These are phyloP conservation scores for Odontothrips loti DNA, from an alignment of 2,888 invertebrate species.

Conservation along the genomic window DNA sequence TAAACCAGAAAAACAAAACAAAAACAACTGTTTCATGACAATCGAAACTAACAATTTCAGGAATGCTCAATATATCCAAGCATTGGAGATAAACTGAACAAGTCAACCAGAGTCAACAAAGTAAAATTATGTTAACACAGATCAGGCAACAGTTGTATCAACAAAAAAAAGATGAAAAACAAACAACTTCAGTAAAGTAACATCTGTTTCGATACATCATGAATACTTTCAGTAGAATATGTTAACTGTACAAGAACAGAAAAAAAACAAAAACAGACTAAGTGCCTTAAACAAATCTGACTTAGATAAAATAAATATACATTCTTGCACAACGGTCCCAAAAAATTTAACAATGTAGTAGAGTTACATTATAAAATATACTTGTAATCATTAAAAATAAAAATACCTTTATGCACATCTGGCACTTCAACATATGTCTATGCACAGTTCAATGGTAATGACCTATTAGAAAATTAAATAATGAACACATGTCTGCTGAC, in stretches of 20 bases:
- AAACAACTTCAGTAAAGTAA: neutral
- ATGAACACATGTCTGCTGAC: neutral
- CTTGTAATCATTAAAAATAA: neutral
- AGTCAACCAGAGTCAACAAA: neutral
- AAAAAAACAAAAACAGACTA: neutral
- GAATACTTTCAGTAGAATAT: neutral
- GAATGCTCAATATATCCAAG: neutral
- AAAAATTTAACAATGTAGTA: neutral
- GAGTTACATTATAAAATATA: conserved; percentile 11
- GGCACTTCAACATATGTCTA: conserved; percentile 6
- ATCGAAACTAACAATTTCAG: neutral
- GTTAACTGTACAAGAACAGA: neutral
- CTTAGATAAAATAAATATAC: conserved; percentile 23
- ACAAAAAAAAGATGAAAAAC: neutral
- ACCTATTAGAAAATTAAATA: neutral
- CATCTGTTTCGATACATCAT: neutral
- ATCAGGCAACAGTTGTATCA: neutral
- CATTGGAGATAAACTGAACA: neutral
- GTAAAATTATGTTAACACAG: neutral
- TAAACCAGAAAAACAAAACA: neutral
- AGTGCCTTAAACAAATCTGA: conserved; percentile 3
- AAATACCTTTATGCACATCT: neutral
- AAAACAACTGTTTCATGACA: conserved; percentile 16
- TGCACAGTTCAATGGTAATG: neutral
- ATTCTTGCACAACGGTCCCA: neutral